phyloP scores from a whole-genome alignment of 2,888 invertebrate species.

The Chaitophorus viminalis region DNA sequence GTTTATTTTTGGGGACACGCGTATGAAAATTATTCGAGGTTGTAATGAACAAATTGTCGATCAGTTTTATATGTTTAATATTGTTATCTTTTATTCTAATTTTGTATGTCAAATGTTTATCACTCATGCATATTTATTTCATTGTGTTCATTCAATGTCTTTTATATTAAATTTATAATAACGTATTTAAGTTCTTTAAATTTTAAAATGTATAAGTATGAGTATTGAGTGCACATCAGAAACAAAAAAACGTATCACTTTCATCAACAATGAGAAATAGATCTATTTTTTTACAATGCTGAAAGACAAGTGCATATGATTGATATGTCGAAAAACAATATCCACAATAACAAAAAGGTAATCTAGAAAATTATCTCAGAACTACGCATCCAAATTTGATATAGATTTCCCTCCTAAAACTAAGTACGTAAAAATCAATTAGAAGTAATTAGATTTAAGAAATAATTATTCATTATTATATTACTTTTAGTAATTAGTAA shows the following conservation, averaged over 20 bases:
- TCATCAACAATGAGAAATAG: not conserved
- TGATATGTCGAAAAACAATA: too few relatives aligned
- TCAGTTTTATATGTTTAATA: not conserved
- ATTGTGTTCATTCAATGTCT: not conserved
- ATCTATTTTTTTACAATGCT: not conserved
- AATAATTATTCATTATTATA: too few relatives aligned
- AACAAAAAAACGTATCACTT: not conserved
- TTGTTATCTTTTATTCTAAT: too few relatives aligned
- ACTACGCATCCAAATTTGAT: not conserved
- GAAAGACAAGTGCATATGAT: not conserved
- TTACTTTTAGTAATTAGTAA: too few relatives aligned
- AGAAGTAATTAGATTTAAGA: too few relatives aligned
- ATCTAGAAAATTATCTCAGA: not conserved
- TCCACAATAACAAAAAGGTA: not conserved
- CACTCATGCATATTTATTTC: not conserved
- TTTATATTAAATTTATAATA: not conserved
- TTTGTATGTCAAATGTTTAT: slow-evolving; percentile 1
- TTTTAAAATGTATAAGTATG: too few relatives aligned
- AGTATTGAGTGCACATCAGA: not conserved
- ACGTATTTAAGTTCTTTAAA: not conserved
- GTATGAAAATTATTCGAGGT: not conserved
- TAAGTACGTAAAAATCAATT: not conserved
- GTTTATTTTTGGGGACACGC: not conserved
- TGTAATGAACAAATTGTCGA: not conserved
- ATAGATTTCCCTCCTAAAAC: too few relatives aligned